Evolutionary conservation across 2,888 invertebrate genomes (phyloP).

Genomic region (Tryphoninae sp.): DNA sequence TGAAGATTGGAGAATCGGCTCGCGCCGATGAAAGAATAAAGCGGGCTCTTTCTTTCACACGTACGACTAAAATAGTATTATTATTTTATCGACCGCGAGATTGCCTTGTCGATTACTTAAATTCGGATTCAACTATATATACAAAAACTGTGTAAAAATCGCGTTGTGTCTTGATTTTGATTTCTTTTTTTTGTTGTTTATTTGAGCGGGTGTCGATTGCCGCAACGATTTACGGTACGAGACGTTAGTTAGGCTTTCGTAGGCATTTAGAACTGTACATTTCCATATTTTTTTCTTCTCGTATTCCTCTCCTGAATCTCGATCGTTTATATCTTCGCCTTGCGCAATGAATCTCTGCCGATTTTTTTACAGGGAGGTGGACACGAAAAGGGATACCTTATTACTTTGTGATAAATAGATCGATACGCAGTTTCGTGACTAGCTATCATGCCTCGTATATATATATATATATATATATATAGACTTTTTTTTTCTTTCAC

Average conservation of each 20-base stretch:
- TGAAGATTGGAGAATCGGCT: not conserved
- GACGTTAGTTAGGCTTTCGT: conserved; percentile 66
- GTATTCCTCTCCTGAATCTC: conserved; percentile 22
- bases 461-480: too few species aligned
- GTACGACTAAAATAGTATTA: conserved; percentile 55
- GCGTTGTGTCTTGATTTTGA: conserved; percentile 41
- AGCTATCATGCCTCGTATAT: too few species aligned
- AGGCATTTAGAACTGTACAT: conserved; percentile 72
- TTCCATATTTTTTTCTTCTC: conserved; percentile 63
- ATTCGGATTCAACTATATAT: not conserved
- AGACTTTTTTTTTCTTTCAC: too few species aligned
- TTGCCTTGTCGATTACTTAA: not conserved
- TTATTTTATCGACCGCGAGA: conserved; percentile 18
- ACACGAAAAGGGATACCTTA: conserved; percentile 25
- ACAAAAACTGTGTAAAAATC: not conserved
- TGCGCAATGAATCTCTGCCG: not conserved
- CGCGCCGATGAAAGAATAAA: not conserved
- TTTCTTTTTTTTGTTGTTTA: conserved; percentile 36
- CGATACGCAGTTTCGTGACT: conserved; percentile 12
- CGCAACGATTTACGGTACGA: conserved; percentile 16
- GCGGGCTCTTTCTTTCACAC: conserved; percentile 26
- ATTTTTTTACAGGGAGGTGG: not conserved
- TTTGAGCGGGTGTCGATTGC: conserved; percentile 14
- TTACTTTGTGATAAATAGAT: conserved; percentile 51
- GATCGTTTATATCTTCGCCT: not conserved